Evolutionary conservation across 30 jellyfish, hydroid and myxozoan species (phyloP), one percentile per base, ranked within the genome.

Genomic region (Aurelia sp.): DNA sequence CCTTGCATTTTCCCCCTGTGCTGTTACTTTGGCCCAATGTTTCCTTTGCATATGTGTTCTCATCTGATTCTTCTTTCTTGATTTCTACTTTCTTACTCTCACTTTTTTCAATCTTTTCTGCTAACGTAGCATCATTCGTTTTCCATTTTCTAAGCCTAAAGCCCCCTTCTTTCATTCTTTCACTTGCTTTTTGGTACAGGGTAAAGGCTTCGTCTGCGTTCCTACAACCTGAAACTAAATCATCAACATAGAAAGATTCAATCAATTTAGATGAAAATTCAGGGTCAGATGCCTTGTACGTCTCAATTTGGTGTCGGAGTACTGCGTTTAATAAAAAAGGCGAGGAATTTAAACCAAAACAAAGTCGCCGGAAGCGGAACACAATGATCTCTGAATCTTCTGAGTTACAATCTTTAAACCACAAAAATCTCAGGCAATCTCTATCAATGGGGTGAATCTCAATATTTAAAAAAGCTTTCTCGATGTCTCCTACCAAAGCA

Each of bases 371-470:
- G 57, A 77, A 57, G 10, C 81, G 58, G 16, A 20, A 0, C 80
- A 77, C 88, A 11, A 77, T 62, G 1, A 77, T 11, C 41, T 51
- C 78, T 4, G 58, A 67, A 67, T 40, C 72, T 22, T 72, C 57
- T 13, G 83, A 18, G 10, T 7, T 15, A 35, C 48, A 15, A 27
- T 66, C 78, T 17, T 66, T 20, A 16, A 58, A 58, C 67, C 96
- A 86, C 58, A 86, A 47, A 58, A 86, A 86, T 61, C 96, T 76
- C 74, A 86, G 44, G 55, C 58, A 66, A 67, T 86, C 96, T 38
- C 96, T 41, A 64, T 86, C 96, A 20, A 19, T 18, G 12, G 90
- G n/a, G 73, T 68, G 64, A 13, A 86, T 27, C 24, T 68, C 86
- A 35, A 76, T 65, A 48, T 75, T 86, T 16, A 76, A 59, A 12